Percentiles rank a stretch among this genome's conserved stretches.
Conservation (phyloP, 2,888 invertebrate species). For the Sacculina carcini region DNA sequence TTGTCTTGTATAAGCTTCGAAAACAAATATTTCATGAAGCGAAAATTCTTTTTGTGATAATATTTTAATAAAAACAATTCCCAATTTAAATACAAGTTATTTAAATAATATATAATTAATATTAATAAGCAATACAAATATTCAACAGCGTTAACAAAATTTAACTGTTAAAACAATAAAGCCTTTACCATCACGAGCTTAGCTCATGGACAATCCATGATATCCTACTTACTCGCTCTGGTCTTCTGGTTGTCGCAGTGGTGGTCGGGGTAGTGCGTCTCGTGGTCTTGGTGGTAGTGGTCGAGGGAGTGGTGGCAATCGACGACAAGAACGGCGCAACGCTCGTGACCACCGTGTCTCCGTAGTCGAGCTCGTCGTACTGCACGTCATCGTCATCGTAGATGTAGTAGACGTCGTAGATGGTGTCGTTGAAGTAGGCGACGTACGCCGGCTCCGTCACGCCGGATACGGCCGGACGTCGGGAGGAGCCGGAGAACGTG, state of each 20-base stretch:
- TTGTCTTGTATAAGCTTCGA: no score
- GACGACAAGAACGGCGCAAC: no score
- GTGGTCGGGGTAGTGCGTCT: not conserved
- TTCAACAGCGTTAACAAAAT: no score
- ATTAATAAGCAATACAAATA: no score
- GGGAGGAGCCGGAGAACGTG: not conserved
- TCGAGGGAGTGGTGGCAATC: no score
- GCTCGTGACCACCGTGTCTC: not conserved
- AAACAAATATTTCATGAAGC: no score
- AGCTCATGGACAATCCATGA: not conserved
- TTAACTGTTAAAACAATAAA: no score
- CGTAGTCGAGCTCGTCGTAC: not conserved
- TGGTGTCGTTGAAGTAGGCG: conserved; percentile 2
- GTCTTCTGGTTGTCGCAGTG: not conserved
- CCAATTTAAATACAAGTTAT: no score
- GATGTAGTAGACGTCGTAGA: conserved; percentile 2
- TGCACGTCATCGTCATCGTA: conserved; percentile 1
- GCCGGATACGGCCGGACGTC: not conserved
- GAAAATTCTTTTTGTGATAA: no score
- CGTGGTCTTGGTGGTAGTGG: not conserved
- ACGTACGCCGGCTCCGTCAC: conserved; percentile 1
- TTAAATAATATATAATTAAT: no score
- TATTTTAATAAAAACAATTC: no score
- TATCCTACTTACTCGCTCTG: not conserved
- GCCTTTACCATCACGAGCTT: no score